phyloP scores from a whole-genome alignment of 2,888 invertebrate genomes.

The Ophion ventricosus region DNA sequence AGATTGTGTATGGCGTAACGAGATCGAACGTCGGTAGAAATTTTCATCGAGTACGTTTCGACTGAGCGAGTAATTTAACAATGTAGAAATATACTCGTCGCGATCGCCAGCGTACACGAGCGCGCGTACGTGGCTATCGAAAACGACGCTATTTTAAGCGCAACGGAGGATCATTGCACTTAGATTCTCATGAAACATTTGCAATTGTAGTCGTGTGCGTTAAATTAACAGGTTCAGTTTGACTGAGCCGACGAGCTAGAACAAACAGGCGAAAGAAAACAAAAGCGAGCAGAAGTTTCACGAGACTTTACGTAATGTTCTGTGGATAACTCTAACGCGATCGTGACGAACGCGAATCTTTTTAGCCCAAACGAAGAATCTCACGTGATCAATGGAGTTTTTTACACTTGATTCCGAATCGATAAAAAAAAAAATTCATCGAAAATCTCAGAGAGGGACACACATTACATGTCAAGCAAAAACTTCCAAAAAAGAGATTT shows the following conservation, averaged over 20 bases:
- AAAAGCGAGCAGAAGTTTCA: neutral
- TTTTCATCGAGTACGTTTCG: constrained; percentile 25
- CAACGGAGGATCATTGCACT: neutral
- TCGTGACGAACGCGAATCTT: constrained; percentile 48
- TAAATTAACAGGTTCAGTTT: constrained; percentile 28
- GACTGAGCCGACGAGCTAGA: neutral
- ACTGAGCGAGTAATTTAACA: constrained; percentile 26
- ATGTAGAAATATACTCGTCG: constrained; percentile 2
- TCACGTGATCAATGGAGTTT: constrained; percentile 8
- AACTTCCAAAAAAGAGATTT: neutral
- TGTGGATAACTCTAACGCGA: constrained; percentile 19
- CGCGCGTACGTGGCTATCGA: neutral
- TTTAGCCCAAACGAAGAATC: constrained; percentile 42
- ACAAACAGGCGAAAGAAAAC: neutral
- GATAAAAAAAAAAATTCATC: neutral
- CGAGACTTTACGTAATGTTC: neutral
- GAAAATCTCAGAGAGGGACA: neutral
- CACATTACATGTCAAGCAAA: neutral
- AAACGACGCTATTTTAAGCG: neutral
- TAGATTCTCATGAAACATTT: constrained; percentile 26
- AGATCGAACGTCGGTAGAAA: constrained; percentile 29
- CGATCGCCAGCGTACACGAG: neutral
- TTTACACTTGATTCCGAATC: neutral
- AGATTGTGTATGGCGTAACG: constrained; percentile 28
- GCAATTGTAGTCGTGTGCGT: constrained; percentile 16